Conservation (phyloP, 1,140 invertebrate genomes). For the Brachionus paranguensis region DNA sequence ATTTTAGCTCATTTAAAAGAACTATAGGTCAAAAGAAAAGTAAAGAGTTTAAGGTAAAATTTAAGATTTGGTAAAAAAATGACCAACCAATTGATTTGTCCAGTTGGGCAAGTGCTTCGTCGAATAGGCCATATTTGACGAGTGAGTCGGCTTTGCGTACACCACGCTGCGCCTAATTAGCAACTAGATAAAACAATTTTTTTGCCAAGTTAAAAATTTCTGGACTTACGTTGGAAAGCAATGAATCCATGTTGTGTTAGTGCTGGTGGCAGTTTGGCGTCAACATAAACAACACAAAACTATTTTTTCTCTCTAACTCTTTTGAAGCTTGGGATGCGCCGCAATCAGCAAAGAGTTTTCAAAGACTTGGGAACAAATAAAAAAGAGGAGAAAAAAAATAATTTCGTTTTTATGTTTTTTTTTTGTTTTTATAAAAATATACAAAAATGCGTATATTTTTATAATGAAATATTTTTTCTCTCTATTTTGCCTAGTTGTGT, state of each 20-base stretch:
- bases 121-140: background rate
- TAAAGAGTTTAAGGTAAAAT: background rate
- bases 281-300: background rate
- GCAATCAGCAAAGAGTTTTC: background rate
- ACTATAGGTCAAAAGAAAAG: background rate
- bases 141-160: conserved; percentile 18
- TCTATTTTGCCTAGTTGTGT: conserved; percentile 1
- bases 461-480: conserved; percentile 20
- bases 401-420: conserved; percentile 31
- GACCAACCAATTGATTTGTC: conserved; percentile 20
- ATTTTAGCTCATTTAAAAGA: conserved; percentile 16
- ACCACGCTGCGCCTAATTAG: background rate
- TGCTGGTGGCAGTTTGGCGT: too few species aligned
- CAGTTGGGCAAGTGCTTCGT: conserved; percentile 13
- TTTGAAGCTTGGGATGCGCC: background rate
- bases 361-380: background rate
- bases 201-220: background rate
- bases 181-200: background rate
- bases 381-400: conserved; percentile 30
- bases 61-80: background rate
- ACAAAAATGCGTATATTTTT: conserved; percentile 34
- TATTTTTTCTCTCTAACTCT: conserved; percentile 22
- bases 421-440: conserved; percentile 22
- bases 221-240: conserved; percentile 14
- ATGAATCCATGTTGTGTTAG: conserved; percentile 6